Evolutionary conservation across 2,113 vertebrate species (phyloP), one percentile per base, ranked within the genome.

Genomic region (Toxotes jaculatrix): DNA sequence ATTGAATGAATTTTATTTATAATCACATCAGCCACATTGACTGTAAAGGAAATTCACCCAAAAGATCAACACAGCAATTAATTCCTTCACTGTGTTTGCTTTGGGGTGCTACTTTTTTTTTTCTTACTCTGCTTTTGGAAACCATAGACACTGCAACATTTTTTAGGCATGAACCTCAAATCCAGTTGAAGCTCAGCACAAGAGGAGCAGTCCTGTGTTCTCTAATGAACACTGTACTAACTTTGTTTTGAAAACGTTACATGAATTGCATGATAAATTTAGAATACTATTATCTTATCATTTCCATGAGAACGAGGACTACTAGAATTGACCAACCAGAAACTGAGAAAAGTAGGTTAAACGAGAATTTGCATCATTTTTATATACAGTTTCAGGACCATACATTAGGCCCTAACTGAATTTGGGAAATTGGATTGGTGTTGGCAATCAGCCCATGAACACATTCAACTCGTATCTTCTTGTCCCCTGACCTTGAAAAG

Each of bases 401-500:
- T 51, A 12, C 8, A 32, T 63, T 34, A 23, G 16, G 19, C 10
- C n/a, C 38, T 53, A 56, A 62, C 60, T 60, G 12, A 79, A 72
- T 79, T 59, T 79, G 7, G 11, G 43, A 81, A 75, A 74, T 84
- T 67, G 45, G 68, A 74, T 55, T 68, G 69, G 5, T 77, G 59
- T 55, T 61, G 73, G 42, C 67, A 74, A 31, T 68, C 68, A 45
- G 49, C 59, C 12, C 59, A 10, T 42, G 40, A 55, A 73, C 77
- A 77, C 62, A 55, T 68, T 38, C 4, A 4, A 71, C 64, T 73
- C 78, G 53, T 56, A 61, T 45, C 34, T 75, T 68, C 55, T 40
- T 19, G 59, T 75, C 62, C 74, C 56, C 55, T 78, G 77, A 91
- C 88, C 89, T 91, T 92, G 89, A 63, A 56, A 64, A 62, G 75